These are phyloP conservation scores for Chascanopsetta lugubris DNA, from an alignment of 2,113 vertebrate species.

Conservation along the genomic window DNA sequence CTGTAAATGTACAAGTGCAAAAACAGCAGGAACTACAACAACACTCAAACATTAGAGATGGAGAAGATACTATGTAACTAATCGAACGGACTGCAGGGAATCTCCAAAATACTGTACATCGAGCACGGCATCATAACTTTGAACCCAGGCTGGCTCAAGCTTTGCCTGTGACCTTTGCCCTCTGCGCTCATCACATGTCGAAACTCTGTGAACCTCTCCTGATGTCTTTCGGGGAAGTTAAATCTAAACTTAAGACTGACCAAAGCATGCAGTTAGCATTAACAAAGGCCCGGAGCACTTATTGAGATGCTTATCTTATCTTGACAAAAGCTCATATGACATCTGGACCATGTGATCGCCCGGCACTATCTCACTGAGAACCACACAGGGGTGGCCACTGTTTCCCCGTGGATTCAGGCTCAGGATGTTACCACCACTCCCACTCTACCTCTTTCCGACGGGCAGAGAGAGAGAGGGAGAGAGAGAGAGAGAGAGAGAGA, in stretches of 20 bases:
- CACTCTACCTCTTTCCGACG: neutral
- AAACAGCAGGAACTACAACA: neutral
- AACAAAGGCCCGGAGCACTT: slow-evolving; percentile 9
- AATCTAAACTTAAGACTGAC: slow-evolving; percentile 36
- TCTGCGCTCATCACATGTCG: slow-evolving; percentile 38
- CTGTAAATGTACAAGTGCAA: neutral
- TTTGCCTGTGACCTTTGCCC: neutral
- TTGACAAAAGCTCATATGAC: slow-evolving; percentile 63
- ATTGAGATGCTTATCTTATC: slow-evolving; percentile 47
- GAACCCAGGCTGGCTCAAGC: neutral
- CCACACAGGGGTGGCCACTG: slow-evolving; percentile 52
- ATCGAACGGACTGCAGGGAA: neutral
- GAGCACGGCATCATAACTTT: neutral
- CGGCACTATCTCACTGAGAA: slow-evolving; percentile 37
- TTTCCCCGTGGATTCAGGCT: slow-evolving; percentile 27
- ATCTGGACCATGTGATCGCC: slow-evolving; percentile 59
- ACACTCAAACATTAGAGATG: neutral
- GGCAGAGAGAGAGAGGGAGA: neutral
- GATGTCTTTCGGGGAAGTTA: slow-evolving; percentile 1
- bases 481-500: too few relatives aligned
- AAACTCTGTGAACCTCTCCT: neutral
- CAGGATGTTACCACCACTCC: slow-evolving; percentile 16
- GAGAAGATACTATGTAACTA: slow-evolving; percentile 12
- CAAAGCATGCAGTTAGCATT: slow-evolving; percentile 34
- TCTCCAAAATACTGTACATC: neutral